phyloP scores from a whole-genome alignment of 2,888 invertebrate genomes.

The Patella pellucida region DNA sequence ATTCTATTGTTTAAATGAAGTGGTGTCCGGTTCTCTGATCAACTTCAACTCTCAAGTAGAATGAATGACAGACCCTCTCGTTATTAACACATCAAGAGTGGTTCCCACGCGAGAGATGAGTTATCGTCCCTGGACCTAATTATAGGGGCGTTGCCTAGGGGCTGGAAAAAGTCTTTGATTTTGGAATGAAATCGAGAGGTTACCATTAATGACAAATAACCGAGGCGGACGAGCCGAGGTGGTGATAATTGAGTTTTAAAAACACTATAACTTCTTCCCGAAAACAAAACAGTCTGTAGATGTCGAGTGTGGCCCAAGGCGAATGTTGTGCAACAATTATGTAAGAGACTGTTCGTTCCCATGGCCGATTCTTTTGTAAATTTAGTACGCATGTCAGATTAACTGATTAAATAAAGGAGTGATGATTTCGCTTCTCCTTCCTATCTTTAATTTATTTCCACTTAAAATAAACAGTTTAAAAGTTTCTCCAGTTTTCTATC shows the following conservation, averaged over 20 bases:
- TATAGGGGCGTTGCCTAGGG: not conserved
- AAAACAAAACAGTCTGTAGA: not conserved
- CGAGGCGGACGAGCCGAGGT: not conserved
- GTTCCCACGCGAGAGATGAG: conserved; percentile 1
- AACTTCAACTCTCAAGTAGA: too few relatives aligned
- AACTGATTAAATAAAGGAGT: not conserved
- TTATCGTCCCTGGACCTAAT: not conserved
- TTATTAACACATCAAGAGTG: too few relatives aligned
- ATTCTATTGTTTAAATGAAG: not conserved
- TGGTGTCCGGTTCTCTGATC: not conserved
- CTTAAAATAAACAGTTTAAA: not conserved
- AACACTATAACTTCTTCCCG: not conserved
- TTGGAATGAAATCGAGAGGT: not conserved
- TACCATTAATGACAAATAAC: conserved; percentile 5
- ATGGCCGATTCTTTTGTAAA: not conserved
- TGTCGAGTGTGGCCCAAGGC: not conserved
- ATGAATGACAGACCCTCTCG: too few relatives aligned
- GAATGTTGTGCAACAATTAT: not conserved
- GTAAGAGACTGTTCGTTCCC: not conserved
- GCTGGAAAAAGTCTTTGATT: conserved; percentile 1
- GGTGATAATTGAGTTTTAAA: not conserved
- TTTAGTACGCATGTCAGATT: not conserved
- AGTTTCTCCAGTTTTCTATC: not conserved
- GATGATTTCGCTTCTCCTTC: not conserved
- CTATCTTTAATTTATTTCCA: not conserved